Evolutionary conservation across 2,113 vertebrate genomes (phyloP).

Genomic region (Cettia cetti): DNA sequence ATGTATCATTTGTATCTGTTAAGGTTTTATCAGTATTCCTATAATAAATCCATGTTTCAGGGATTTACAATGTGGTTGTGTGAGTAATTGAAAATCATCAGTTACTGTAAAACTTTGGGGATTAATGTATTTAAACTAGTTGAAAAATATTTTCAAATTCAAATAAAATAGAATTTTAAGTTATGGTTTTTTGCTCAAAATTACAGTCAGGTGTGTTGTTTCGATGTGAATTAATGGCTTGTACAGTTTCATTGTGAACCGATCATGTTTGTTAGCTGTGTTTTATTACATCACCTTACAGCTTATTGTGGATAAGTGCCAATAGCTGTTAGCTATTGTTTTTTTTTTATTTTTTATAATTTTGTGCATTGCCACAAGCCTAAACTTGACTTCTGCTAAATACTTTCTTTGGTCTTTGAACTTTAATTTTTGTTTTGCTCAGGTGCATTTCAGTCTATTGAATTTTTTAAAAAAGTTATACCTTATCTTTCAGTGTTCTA

Average conservation of each 20-base stretch:
- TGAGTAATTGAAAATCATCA: slow-evolving; percentile 17
- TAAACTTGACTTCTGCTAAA: neutral
- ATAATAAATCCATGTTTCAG: slow-evolving; percentile 62
- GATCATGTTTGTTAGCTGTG: neutral
- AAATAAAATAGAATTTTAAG: slow-evolving; percentile 32
- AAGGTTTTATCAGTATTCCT: slow-evolving; percentile 67
- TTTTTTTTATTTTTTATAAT: neutral
- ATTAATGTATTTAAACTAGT: slow-evolving; percentile 50
- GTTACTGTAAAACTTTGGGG: slow-evolving; percentile 57
- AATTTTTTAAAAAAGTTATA: neutral
- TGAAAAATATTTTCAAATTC: slow-evolving; percentile 30
- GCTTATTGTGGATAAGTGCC: neutral
- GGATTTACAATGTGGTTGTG: slow-evolving; percentile 47
- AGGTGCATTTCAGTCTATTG: neutral
- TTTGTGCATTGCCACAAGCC: neutral
- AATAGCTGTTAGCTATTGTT: neutral
- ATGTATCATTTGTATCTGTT: slow-evolving; percentile 51
- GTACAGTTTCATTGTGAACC: slow-evolving; percentile 6
- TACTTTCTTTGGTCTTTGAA: neutral
- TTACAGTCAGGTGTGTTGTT: slow-evolving; percentile 6
- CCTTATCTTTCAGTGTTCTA: neutral
- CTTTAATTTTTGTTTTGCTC: neutral
- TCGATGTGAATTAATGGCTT: slow-evolving; percentile 22
- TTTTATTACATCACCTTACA: neutral
- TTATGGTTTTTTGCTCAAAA: neutral